Conservation (phyloP, 2,113 vertebrate species). For the Camelus bactrianus region DNA sequence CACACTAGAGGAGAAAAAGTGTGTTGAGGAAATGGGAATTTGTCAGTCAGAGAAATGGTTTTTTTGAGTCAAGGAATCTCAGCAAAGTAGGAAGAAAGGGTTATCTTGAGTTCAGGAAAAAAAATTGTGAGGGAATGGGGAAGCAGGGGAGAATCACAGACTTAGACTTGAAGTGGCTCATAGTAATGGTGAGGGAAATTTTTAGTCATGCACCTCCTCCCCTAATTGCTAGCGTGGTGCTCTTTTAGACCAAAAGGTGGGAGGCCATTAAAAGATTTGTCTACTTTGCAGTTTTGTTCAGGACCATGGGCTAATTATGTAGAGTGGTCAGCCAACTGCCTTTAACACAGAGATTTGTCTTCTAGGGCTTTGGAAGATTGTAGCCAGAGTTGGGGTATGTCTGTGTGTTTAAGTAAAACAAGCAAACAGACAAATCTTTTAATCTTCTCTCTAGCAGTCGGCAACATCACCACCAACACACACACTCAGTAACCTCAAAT, state of each 20-base stretch:
- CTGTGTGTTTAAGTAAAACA: background rate
- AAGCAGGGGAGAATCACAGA: background rate
- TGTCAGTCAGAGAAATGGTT: background rate
- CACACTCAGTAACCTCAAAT: background rate
- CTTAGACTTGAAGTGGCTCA: conserved; percentile 13
- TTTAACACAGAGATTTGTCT: background rate
- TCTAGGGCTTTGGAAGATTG: conserved; percentile 14
- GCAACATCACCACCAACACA: background rate
- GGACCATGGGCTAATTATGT: background rate
- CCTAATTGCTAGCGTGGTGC: background rate
- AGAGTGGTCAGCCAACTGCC: background rate
- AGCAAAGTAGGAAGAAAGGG: background rate
- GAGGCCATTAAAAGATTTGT: background rate
- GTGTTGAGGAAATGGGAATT: background rate
- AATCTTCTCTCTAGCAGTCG: background rate
- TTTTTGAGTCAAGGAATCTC: background rate
- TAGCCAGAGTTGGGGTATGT: background rate
- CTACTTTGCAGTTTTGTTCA: background rate
- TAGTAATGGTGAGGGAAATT: conserved; percentile 15
- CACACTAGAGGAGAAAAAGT: background rate
- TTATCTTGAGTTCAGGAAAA: background rate
- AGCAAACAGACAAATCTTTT: background rate
- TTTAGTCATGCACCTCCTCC: background rate
- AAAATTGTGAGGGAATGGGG: background rate
- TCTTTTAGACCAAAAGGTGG: conserved; percentile 1